phyloP scores from a whole-genome alignment of 2,888 invertebrate species.

The Caenorhabditis sp. region DNA sequence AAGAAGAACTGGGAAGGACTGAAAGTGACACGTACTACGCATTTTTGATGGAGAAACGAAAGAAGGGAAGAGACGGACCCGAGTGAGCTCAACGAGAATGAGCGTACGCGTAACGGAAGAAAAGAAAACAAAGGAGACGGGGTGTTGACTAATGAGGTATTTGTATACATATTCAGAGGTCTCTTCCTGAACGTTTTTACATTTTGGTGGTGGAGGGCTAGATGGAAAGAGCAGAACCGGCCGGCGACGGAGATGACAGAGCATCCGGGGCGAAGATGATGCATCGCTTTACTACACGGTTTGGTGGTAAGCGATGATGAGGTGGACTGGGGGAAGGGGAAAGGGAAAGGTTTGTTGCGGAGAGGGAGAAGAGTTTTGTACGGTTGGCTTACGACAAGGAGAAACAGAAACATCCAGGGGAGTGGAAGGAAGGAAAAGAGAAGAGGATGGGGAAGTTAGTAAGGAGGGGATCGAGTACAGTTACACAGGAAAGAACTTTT shows the following conservation, averaged over 20 bases:
- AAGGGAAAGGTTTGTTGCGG: conserved; percentile 1
- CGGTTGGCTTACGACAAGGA: no score
- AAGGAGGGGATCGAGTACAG: no score
- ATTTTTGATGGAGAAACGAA: conserved; percentile 4
- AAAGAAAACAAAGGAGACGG: conserved; percentile 11
- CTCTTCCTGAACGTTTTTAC: conserved; percentile 8
- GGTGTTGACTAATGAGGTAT: conserved; percentile 20
- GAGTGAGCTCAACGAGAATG: conserved; percentile 5
- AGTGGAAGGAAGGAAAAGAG: no score
- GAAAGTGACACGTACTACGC: conserved; percentile 11
- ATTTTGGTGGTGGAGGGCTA: not conserved
- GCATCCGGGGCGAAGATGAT: conserved; percentile 28
- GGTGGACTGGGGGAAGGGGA: not conserved
- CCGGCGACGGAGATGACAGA: conserved; percentile 16
- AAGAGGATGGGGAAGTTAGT: no score
- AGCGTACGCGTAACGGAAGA: not conserved
- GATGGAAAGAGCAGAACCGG: not conserved
- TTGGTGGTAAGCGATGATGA: conserved; percentile 6
- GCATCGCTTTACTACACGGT: conserved; percentile 51
- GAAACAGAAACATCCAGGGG: no score
- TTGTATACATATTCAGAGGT: conserved; percentile 6
- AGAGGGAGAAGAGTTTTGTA: no score
- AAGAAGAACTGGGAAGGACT: not conserved
- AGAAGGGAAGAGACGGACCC: not conserved
- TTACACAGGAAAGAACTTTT: no score